A percentile compares a stretch with the other conserved stretches of the same genome.
These are phyloP conservation scores for Fregata magnificens DNA, from an alignment of 2,113 vertebrate genomes.

Conservation along the genomic window DNA sequence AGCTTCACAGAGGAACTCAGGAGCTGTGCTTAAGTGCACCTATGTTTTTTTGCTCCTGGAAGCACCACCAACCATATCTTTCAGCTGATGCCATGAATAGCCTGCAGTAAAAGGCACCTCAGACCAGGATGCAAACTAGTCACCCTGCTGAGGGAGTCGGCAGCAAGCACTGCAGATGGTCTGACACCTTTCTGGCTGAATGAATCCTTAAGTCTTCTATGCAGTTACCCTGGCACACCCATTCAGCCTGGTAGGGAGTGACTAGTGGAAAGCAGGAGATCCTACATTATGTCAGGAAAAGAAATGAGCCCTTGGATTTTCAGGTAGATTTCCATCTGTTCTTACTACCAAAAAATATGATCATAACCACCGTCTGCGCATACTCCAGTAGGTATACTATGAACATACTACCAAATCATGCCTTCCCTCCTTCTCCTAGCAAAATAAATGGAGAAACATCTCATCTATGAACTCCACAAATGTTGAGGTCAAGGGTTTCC, in stretches of 20 bases:
- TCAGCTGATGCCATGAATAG: background rate
- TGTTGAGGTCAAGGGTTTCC: background rate
- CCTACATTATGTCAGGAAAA: background rate
- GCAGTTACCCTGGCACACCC: background rate
- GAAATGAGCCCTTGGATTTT: background rate
- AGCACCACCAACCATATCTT: background rate
- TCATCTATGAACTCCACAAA: background rate
- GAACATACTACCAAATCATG: background rate
- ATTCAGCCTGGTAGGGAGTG: background rate
- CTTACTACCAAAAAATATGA: background rate
- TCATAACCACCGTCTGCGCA: background rate
- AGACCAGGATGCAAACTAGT: background rate
- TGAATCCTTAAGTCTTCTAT: background rate
- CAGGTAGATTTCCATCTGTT: background rate
- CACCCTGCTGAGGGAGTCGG: background rate
- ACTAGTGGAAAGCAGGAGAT: background rate
- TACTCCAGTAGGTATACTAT: background rate
- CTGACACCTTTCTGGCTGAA: background rate
- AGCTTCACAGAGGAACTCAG: background rate
- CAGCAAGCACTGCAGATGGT: background rate
- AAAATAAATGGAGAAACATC: background rate
- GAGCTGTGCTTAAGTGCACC: background rate
- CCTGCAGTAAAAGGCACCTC: background rate
- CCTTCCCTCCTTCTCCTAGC: background rate
- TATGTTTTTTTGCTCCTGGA: background rate